Conservation (phyloP, 2,113 vertebrate species). For the Leuciscus idus region DNA sequence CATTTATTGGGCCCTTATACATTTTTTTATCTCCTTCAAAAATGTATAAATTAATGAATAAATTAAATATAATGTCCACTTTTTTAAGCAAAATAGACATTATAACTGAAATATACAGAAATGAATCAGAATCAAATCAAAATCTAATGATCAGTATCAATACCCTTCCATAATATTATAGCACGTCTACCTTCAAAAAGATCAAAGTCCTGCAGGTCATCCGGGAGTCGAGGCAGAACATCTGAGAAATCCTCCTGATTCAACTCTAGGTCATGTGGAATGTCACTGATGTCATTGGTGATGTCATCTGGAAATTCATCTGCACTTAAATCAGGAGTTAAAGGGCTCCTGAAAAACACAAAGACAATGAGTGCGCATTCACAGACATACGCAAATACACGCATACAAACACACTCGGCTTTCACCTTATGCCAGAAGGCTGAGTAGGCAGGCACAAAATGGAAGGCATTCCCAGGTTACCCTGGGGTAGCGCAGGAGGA, state of each 20-base stretch:
- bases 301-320: constrained; percentile 90
- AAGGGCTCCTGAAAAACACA: constrained; percentile 76
- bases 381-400: neutral
- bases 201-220: constrained; percentile 91
- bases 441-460: constrained; percentile 85
- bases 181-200: constrained; percentile 85
- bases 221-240: constrained; percentile 84
- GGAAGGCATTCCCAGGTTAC: constrained; percentile 87
- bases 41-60: too few species aligned
- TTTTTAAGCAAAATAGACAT: too few species aligned
- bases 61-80: too few species aligned
- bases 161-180: neutral
- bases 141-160: neutral
- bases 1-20: too few species aligned
- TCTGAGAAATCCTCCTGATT: constrained; percentile 92
- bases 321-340: constrained; percentile 86
- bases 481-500: constrained; percentile 88
- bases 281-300: constrained; percentile 89
- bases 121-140: too few species aligned
- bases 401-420: neutral
- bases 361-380: neutral
- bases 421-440: constrained; percentile 81
- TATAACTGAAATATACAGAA: too few species aligned
- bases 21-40: too few species aligned
- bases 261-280: constrained; percentile 89